These are phyloP conservation scores for Panzeria rudis DNA, from an alignment of 2,888 invertebrate genomes.

Conservation along the genomic window DNA sequence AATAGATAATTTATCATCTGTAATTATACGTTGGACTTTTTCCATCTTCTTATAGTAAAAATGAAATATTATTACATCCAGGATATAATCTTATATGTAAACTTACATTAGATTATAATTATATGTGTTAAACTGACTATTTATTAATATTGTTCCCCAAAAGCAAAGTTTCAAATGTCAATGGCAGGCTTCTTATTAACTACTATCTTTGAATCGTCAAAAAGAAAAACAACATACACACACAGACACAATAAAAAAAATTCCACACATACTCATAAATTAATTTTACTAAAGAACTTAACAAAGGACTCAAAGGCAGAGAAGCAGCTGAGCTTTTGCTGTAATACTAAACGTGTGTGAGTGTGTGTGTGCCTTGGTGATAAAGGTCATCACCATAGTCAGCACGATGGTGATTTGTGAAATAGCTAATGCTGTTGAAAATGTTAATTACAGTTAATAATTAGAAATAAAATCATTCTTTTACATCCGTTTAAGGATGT, in stretches of 20 bases:
- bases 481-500: slow-evolving; percentile 17
- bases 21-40: too few species aligned
- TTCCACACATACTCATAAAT: background rate
- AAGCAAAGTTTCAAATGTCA: slow-evolving; percentile 43
- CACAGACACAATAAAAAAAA: background rate
- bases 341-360: background rate
- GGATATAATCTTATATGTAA: too few species aligned
- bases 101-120: too few species aligned
- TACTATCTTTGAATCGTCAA: background rate
- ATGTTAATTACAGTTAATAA: slow-evolving; percentile 33
- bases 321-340: too few species aligned
- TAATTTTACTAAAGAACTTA: background rate
- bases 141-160: background rate
- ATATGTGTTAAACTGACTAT: background rate
- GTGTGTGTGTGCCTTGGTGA: background rate
- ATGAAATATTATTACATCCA: too few species aligned
- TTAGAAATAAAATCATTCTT: slow-evolving; percentile 14
- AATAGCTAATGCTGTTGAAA: slow-evolving; percentile 6
- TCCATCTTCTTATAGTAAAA: too few species aligned
- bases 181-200: slow-evolving; percentile 36
- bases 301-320: background rate
- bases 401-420: background rate
- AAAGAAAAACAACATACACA: background rate
- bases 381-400: slow-evolving; percentile 2
- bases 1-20: too few species aligned